These are phyloP conservation scores for Stichopus horrens DNA, from an alignment of 53 echinoderm and acorn worm genomes.

Conservation along the genomic window DNA sequence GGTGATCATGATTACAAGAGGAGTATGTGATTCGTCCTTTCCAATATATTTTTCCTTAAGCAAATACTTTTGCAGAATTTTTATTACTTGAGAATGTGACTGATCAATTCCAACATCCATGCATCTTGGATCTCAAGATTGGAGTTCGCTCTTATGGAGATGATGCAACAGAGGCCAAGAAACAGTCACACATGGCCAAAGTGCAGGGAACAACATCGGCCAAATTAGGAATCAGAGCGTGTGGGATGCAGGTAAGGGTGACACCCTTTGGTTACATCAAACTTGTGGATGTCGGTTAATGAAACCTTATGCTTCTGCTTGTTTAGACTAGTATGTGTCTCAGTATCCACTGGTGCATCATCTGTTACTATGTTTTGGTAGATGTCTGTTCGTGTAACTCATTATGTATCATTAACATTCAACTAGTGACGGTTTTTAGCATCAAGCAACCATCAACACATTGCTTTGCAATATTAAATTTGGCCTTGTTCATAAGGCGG, in stretches of 20 bases:
- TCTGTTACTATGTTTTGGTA: too few species aligned
- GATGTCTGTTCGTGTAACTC: too few species aligned
- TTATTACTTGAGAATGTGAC: slow-evolving; percentile 85
- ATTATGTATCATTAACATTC: too few species aligned
- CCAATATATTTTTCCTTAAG: slow-evolving; percentile 8
- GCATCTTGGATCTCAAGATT: slow-evolving; percentile 86
- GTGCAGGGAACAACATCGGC: slow-evolving; percentile 73
- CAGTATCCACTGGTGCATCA: too few species aligned
- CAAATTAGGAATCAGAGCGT: slow-evolving; percentile 69
- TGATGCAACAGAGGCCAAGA: slow-evolving; percentile 70
- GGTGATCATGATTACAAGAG: background rate
- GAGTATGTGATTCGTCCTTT: background rate
- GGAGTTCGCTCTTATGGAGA: slow-evolving; percentile 71
- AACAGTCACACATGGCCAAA: slow-evolving; percentile 73
- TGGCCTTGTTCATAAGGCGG: too few species aligned
- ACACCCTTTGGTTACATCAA: too few species aligned
- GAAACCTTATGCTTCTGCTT: too few species aligned
- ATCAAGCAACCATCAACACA: too few species aligned
- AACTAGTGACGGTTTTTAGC: too few species aligned
- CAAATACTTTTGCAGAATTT: slow-evolving; percentile 61
- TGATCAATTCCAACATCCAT: slow-evolving; percentile 63
- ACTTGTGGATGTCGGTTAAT: too few species aligned
- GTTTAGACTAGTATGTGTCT: too few species aligned
- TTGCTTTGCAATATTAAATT: too few species aligned
- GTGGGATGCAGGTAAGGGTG: slow-evolving; percentile 84